Evolutionary conservation across 2,113 vertebrate genomes (phyloP).

Genomic region (Triplophysa siluroides): DNA sequence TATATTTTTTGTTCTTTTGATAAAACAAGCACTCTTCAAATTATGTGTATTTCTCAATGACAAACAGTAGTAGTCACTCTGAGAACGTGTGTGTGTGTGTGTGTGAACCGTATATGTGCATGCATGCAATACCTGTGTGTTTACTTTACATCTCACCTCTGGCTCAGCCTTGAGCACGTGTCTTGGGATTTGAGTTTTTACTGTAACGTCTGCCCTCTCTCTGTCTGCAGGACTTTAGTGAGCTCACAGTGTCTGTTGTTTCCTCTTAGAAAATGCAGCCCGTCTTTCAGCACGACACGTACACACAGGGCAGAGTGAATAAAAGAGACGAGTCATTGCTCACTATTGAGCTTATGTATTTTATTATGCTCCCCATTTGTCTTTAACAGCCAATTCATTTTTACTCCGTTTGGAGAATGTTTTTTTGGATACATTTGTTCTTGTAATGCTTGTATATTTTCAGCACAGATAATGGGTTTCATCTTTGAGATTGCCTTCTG

Average conservation of each 20-base stretch:
- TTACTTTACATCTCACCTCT: conserved; percentile 45
- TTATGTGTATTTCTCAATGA: no score
- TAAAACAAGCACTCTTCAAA: no score
- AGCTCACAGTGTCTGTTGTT: conserved; percentile 53
- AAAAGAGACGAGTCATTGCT: conserved; percentile 22
- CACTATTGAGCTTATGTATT: conserved; percentile 33
- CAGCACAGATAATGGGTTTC: conserved; percentile 28
- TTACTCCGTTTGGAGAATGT: not conserved
- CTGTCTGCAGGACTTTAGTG: conserved; percentile 53
- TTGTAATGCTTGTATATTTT: conserved; percentile 41
- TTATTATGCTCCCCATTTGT: conserved; percentile 26
- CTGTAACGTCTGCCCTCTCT: conserved; percentile 43
- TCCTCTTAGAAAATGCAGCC: conserved; percentile 26
- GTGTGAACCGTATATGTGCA: conserved; percentile 42
- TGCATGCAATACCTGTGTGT: conserved; percentile 49
- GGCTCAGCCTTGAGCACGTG: conserved; percentile 45
- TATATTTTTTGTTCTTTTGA: conserved; percentile 15
- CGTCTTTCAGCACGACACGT: conserved; percentile 11
- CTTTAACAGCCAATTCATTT: conserved; percentile 35
- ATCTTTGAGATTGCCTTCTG: conserved; percentile 29
- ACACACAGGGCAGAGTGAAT: conserved; percentile 2
- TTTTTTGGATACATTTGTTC: conserved; percentile 8
- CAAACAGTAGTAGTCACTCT: not conserved
- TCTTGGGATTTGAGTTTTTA: conserved; percentile 42
- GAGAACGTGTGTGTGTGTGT: not conserved